phyloP scores from a whole-genome alignment of 35 echinoderm and acorn worm species.

The Ophioderma brevispina region DNA sequence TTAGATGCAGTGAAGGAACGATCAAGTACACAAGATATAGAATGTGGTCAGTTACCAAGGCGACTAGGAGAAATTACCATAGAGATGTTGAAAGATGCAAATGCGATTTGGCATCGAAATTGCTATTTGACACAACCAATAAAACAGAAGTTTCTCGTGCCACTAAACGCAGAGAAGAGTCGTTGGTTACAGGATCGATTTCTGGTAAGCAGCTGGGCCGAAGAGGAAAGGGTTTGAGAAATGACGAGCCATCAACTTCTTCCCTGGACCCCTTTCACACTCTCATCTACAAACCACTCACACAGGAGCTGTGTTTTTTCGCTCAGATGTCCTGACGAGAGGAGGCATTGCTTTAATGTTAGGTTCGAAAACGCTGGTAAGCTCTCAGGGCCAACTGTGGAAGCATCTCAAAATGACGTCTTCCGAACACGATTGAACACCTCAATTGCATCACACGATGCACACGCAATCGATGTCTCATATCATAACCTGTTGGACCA shows the following conservation, averaged over 20 bases:
- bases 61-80: neutral
- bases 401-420: no score
- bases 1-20: neutral
- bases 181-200: neutral
- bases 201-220: neutral
- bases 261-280: neutral
- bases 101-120: neutral
- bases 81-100: neutral
- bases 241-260: neutral
- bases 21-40: neutral
- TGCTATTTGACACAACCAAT: neutral
- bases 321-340: neutral
- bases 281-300: neutral
- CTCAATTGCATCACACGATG: no score
- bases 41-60: neutral
- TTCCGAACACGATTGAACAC: no score
- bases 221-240: neutral
- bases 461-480: neutral
- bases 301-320: neutral
- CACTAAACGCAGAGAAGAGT: no score
- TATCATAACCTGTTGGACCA: constrained; percentile 41
- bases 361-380: no score
- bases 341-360: neutral
- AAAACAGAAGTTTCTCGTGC: neutral
- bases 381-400: no score